Evolutionary conservation across 2,888 invertebrate genomes (phyloP).

Genomic region (Drosophila villosipedis): DNA sequence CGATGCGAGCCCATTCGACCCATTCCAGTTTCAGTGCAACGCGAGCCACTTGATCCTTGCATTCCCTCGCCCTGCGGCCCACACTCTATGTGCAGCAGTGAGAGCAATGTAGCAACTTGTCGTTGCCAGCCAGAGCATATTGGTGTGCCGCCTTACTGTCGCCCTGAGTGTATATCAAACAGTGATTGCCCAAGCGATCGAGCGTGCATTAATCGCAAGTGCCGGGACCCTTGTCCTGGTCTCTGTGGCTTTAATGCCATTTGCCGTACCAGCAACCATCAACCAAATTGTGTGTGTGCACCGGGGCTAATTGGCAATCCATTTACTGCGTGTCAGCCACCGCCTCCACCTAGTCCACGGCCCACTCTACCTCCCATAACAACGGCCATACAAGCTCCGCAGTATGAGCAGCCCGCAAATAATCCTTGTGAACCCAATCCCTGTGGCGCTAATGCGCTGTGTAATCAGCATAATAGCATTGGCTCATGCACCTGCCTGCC

Average conservation of each 20-base stretch:
- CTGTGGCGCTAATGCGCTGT: constrained; percentile 90
- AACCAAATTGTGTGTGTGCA: constrained; percentile 90
- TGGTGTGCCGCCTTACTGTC: constrained; percentile 90
- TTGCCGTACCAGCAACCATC: constrained; percentile 91
- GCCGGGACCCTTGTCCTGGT: constrained; percentile 91
- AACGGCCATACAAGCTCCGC: constrained; percentile 49
- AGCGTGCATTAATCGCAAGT: constrained; percentile 91
- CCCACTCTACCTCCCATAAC: constrained; percentile 14
- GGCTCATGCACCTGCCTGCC: constrained; percentile 90
- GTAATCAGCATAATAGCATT: constrained; percentile 88
- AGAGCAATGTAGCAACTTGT: constrained; percentile 89
- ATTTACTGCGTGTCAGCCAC: constrained; percentile 87
- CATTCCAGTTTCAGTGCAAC: constrained; percentile 29
- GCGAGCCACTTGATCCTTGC: constrained; percentile 85
- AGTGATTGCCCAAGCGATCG: constrained; percentile 90
- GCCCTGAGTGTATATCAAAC: constrained; percentile 91
- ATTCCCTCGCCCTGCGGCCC: constrained; percentile 89
- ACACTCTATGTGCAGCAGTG: constrained; percentile 89
- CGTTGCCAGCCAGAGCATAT: constrained; percentile 89
- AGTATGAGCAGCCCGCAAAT: constrained; percentile 69
- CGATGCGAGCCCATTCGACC: constrained; percentile 85
- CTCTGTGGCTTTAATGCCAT: constrained; percentile 90
- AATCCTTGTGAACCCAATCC: constrained; percentile 90
- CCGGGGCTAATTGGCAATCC: constrained; percentile 90
- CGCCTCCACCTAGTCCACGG: constrained; percentile 30